Base-by-base conservation (phyloP, 2,888 invertebrate species). In the Chelonus formosanus region DNA sequence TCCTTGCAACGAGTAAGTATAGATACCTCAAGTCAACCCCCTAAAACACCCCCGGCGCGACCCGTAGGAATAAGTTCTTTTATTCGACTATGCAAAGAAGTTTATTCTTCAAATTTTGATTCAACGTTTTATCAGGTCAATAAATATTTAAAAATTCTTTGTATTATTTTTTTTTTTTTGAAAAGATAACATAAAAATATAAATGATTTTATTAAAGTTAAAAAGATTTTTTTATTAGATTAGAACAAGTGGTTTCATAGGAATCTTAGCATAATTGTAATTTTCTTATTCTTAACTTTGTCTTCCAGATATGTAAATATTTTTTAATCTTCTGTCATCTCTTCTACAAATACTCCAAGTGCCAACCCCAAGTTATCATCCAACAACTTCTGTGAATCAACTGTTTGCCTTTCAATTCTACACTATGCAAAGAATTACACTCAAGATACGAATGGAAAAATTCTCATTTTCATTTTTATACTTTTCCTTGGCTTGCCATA, bases 381-480 rank as follows among this genome's bases (percentile, higher is more conserved):
- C 2, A 20, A 20, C 20, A 20, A 71, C 63, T 64, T 66, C 43
- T 59, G 59, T 57, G 65, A 70, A 72, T 75, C 73, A 74, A 78
- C 77, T 78, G 81, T 80, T 82, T 79, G 78, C 78, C 75, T 79
- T 82, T 82, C 81, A 81, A 81, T 82, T 79, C 78, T 75, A 68
- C 57, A 75, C 77, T 81, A 83, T 82, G 83, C 81, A 81, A 82
- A 80, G 79, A 80, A 78, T 80, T 36, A 35, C 36, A 4, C 3
- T 36, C 40, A 40, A 40, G 5, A 40, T 5, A 40, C 40, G 40
- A 40, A 40, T 52, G 35, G 32, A 54, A n/a, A n/a, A 36, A 36
- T n/a, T 54, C 36, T 10, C 10, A 36, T 54, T 10, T 54, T 36
- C 20, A 36, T 36, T 35, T 4, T 6, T 10, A 8, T 36, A 36